These are phyloP conservation scores for Tenthredo amoena DNA, from an alignment of 2,888 invertebrate species.

Conservation along the genomic window DNA sequence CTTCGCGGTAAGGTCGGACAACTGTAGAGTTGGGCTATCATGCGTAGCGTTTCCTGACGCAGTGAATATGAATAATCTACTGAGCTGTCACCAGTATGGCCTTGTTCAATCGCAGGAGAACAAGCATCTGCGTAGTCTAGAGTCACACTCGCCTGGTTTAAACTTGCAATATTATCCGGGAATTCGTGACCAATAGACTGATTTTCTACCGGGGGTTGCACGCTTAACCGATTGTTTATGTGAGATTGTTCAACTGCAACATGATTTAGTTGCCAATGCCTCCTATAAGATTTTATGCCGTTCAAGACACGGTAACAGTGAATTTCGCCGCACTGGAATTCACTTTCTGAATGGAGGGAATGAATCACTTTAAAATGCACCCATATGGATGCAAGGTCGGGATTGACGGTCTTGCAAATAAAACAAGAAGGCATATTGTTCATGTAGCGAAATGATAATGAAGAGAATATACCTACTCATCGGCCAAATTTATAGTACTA, in stretches of 20 bases:
- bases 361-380: too few relatives aligned
- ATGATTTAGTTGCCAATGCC: constrained; percentile 21
- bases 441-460: too few relatives aligned
- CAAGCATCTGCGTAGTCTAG: background rate
- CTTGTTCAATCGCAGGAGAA: background rate
- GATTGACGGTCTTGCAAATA: too few relatives aligned
- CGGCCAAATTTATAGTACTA: too few relatives aligned
- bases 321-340: too few relatives aligned
- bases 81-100: background rate
- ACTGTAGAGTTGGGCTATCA: background rate
- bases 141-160: background rate
- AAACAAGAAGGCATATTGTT: too few relatives aligned
- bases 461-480: too few relatives aligned
- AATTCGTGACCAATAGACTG: background rate
- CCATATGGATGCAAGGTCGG: too few relatives aligned
- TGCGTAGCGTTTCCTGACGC: background rate
- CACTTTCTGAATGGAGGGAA: too few relatives aligned
- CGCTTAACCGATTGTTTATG: background rate
- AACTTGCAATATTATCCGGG: background rate
- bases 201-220: constrained; percentile 1
- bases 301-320: too few relatives aligned
- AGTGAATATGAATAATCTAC: background rate
- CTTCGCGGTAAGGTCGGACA: constrained; percentile 17
- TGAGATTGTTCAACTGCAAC: background rate
- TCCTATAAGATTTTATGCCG: constrained; percentile 11